Conservation (phyloP, 2,113 vertebrate species). For the Nanger granti region DNA sequence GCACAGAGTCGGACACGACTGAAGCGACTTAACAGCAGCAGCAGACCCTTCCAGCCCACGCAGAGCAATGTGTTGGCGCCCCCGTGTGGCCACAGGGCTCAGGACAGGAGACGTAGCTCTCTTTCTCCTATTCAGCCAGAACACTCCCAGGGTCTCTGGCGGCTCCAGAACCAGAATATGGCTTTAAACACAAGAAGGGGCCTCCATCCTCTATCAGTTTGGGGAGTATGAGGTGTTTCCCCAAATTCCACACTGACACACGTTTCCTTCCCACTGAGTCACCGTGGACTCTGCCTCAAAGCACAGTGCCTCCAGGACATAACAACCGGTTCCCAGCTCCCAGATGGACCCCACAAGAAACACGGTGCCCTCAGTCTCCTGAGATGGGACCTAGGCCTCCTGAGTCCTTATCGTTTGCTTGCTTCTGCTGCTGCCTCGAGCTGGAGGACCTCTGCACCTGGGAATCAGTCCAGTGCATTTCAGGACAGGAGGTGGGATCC, state of each 20-base stretch:
- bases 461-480: not conserved
- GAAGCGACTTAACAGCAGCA: too few relatives aligned
- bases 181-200: not conserved
- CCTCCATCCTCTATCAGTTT: not conserved
- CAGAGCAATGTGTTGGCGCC: not conserved
- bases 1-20: too few relatives aligned
- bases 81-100: not conserved
- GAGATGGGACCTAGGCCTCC: not conserved
- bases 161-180: not conserved
- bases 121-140: not conserved
- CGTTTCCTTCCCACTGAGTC: not conserved
- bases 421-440: not conserved
- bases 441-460: not conserved
- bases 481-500: not conserved
- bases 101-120: not conserved
- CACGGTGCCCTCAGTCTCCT: not conserved
- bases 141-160: not conserved
- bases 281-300: not conserved
- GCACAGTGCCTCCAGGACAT: not conserved
- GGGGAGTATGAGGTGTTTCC: not conserved
- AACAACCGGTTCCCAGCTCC: not conserved
- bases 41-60: not conserved
- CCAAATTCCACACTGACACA: not conserved
- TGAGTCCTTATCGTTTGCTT: not conserved
- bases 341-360: not conserved